Conservation (phyloP, 2,888 invertebrate genomes). For the Sinhomidia bicolor region DNA sequence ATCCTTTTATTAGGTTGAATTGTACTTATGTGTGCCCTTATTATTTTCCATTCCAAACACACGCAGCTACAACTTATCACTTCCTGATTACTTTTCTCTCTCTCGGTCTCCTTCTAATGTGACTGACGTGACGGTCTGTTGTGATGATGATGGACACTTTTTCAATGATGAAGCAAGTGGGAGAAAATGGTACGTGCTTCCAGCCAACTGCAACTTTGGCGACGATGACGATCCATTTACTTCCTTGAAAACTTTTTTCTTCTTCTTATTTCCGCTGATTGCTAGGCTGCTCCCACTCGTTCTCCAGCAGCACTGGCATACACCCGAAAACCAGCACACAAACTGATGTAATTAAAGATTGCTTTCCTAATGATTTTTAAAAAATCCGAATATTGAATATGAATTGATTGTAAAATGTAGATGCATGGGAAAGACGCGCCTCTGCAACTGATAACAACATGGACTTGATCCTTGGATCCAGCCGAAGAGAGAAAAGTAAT, state of each 20-base stretch:
- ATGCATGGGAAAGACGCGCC: slow-evolving; percentile 55
- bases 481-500: background rate
- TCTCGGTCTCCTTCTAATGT: background rate
- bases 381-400: background rate
- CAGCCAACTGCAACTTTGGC: background rate
- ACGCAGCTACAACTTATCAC: slow-evolving; percentile 44
- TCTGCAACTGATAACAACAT: slow-evolving; percentile 49
- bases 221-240: background rate
- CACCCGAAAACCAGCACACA: background rate
- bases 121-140: too few species aligned
- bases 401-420: background rate
- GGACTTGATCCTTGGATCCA: slow-evolving; percentile 26
- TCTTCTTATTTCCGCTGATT: background rate
- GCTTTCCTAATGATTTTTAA: background rate
- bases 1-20: background rate
- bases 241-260: background rate
- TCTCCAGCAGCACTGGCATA: background rate
- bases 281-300: background rate
- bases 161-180: background rate
- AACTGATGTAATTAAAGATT: background rate
- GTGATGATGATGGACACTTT: slow-evolving; percentile 38
- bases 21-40: background rate
- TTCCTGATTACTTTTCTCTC: slow-evolving; percentile 42
- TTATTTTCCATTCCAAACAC: slow-evolving; percentile 2
- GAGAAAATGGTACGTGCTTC: slow-evolving; percentile 26